A percentile compares a stretch with the other conserved stretches of the same genome.
Evolutionary conservation across 2,888 invertebrate genomes (phyloP).

Genomic region (Temnothorax unifasciatus): DNA sequence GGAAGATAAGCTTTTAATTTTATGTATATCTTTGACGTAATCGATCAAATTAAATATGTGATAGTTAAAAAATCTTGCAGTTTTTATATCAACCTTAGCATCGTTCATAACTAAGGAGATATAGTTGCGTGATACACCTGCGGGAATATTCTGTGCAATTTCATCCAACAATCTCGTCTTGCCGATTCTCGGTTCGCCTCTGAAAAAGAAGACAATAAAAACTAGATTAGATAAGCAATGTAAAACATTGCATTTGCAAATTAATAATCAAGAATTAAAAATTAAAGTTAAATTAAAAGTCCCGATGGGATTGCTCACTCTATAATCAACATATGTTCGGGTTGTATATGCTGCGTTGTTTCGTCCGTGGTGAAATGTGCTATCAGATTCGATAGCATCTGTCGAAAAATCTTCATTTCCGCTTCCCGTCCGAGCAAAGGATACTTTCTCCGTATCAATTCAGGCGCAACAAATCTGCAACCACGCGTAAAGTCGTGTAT

Average conservation of each 20-base stretch:
- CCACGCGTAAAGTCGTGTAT: background rate
- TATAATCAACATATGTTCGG: conserved; percentile 74
- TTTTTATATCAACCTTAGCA: conserved; percentile 79
- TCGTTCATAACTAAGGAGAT: conserved; percentile 83
- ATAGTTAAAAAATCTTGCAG: background rate
- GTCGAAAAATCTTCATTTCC: conserved; percentile 82
- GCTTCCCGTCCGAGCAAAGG: conserved; percentile 87
- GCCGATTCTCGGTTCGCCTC: conserved; percentile 89
- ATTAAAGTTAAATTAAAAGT: background rate
- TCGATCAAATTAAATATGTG: background rate
- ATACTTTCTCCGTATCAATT: conserved; percentile 79
- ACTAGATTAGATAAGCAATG: conserved; percentile 3
- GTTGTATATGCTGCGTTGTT: background rate
- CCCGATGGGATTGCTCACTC: conserved; percentile 68
- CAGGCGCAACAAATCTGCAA: conserved; percentile 52
- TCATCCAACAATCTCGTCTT: conserved; percentile 89
- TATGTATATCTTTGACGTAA: background rate
- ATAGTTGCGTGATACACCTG: conserved; percentile 82
- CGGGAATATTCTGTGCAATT: conserved; percentile 86
- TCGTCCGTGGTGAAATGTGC: conserved; percentile 42
- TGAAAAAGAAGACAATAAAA: conserved; percentile 59
- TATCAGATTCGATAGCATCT: conserved; percentile 71
- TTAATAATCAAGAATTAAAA: background rate
- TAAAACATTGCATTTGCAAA: background rate
- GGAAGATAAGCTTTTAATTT: background rate